Percentiles rank a stretch among this genome's conserved stretches.
These are phyloP conservation scores for Rhodophaea formosa DNA, from an alignment of 2,888 invertebrate genomes.

Conservation along the genomic window DNA sequence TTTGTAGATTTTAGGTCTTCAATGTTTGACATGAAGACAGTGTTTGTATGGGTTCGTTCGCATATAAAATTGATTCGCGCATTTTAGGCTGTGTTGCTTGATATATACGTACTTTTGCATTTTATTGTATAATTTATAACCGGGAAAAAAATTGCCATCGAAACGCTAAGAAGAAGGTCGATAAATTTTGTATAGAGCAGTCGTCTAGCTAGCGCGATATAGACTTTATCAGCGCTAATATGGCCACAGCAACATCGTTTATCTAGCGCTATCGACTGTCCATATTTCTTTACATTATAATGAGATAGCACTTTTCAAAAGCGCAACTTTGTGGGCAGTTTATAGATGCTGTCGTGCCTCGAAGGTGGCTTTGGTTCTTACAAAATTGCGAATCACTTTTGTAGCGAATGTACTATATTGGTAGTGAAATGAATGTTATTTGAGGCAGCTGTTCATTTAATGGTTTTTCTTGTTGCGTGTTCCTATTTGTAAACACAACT, in stretches of 20 bases:
- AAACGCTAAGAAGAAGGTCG: neutral
- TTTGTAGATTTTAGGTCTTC: slow-evolving; percentile 8
- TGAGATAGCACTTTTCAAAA: too few species aligned
- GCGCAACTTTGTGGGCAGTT: too few species aligned
- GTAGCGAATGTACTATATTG: neutral
- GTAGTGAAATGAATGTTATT: slow-evolving; percentile 3
- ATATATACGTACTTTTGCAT: neutral
- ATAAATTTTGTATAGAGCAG: neutral
- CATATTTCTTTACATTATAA: too few species aligned
- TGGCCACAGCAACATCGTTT: too few species aligned
- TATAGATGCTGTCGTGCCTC: too few species aligned
- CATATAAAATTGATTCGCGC: slow-evolving; percentile 4
- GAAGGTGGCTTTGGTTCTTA: neutral
- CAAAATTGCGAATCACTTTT: slow-evolving; percentile 11
- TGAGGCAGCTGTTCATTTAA: slow-evolving; percentile 1
- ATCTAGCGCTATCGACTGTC: too few species aligned
- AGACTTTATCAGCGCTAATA: too few species aligned
- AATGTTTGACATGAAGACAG: neutral
- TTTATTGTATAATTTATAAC: neutral
- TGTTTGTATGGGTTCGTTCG: neutral
- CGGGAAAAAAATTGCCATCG: too few species aligned
- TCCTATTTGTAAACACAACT: slow-evolving; percentile 22
- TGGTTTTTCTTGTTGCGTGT: slow-evolving; percentile 9
- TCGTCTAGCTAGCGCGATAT: neutral
- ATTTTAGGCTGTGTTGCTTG: neutral